Evolutionary conservation across 2,888 invertebrate genomes (phyloP).

Genomic region (Mythimna loreyi): DNA sequence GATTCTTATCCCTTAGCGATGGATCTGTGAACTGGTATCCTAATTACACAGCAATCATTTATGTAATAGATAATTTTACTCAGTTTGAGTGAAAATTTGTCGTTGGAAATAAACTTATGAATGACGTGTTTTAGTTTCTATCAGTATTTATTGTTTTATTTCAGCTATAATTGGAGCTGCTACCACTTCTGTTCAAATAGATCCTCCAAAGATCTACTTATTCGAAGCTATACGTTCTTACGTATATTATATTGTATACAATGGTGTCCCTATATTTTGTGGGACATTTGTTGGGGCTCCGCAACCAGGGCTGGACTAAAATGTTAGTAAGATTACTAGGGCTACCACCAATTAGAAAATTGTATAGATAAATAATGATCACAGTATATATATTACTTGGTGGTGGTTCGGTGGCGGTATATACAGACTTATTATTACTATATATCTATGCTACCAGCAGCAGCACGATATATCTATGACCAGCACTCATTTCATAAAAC

Average conservation of each 20-base stretch:
- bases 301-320: not conserved
- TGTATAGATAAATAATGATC: not conserved
- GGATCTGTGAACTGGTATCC: not conserved
- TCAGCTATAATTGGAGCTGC: conserved; percentile 20
- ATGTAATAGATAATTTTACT: not conserved
- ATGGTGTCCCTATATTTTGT: conserved; percentile 31
- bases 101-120: not conserved
- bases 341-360: not conserved
- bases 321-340: not conserved
- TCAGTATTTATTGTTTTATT: conserved; percentile 1
- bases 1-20: not conserved
- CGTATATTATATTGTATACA: conserved; percentile 24
- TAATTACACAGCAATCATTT: not conserved
- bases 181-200: conserved; percentile 3
- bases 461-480: too few species aligned
- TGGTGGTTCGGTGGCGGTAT: conserved; percentile 18
- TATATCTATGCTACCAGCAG: not conserved
- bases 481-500: not conserved
- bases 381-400: not conserved
- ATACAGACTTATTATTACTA: not conserved
- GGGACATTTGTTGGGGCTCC: conserved; percentile 33
- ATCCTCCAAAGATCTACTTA: conserved; percentile 15
- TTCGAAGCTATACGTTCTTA: conserved; percentile 25
- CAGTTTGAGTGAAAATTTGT: not conserved
- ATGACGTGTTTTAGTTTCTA: not conserved